Evolutionary conservation across 2,113 vertebrate genomes (phyloP).

Genomic region (Lates calcarifer): DNA sequence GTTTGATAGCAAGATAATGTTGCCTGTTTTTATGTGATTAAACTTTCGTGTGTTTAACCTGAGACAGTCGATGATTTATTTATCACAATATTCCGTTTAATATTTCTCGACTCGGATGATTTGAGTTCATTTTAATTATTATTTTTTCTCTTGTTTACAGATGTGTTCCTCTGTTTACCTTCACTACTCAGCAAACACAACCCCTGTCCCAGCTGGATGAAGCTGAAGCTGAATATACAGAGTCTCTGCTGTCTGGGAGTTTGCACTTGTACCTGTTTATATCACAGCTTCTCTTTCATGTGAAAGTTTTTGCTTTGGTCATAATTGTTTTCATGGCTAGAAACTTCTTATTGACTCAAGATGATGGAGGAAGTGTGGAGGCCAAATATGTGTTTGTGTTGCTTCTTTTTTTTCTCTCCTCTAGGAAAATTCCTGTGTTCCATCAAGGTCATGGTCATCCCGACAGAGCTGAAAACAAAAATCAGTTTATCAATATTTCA

Average conservation of each 20-base stretch:
- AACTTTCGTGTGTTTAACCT: not conserved
- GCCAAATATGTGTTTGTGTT: not conserved
- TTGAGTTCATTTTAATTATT: not conserved
- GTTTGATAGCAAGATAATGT: not conserved
- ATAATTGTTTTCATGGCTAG: conserved; percentile 28
- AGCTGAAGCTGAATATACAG: not conserved
- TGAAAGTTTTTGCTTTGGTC: conserved; percentile 37
- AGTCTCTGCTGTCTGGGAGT: not conserved
- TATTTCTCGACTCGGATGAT: not conserved
- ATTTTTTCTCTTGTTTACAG: conserved; percentile 2
- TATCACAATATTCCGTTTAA: not conserved
- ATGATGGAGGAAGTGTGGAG: conserved; percentile 18
- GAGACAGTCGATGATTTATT: not conserved
- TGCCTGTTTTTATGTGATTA: too few relatives aligned
- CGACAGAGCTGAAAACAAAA: not conserved
- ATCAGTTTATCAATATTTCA: not conserved
- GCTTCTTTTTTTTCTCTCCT: not conserved
- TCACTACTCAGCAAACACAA: conserved; percentile 4
- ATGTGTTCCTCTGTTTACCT: conserved; percentile 14
- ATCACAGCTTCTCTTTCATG: conserved; percentile 33
- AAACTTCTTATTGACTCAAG: conserved; percentile 19
- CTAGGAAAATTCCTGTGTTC: not conserved
- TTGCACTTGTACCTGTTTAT: conserved; percentile 28
- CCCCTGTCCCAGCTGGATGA: not conserved
- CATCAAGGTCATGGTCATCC: not conserved